Evolutionary conservation across 2,797 vertebrate species (phyloP).

Genomic region (Triplophysa yarkandensis): DNA sequence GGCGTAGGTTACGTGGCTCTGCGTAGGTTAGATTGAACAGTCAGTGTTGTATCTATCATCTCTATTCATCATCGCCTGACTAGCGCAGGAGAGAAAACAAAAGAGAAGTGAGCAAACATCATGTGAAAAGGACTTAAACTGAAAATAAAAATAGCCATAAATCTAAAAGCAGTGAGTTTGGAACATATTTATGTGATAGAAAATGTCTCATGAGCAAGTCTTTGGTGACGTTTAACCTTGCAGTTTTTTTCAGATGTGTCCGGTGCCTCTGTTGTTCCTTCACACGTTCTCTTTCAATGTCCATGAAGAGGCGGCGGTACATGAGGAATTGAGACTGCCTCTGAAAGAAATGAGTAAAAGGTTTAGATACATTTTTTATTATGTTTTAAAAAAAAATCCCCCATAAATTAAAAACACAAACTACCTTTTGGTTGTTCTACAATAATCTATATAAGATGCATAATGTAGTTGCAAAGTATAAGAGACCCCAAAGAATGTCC

Average conservation of each 20-base stretch:
- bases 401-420: not conserved
- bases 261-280: conserved; percentile 79
- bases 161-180: not conserved
- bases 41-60: not conserved
- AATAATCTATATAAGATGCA: not conserved
- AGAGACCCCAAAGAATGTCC: not conserved
- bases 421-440: not conserved
- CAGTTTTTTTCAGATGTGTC: conserved; percentile 78
- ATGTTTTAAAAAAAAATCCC: not conserved
- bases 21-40: not conserved
- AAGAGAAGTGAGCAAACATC: conserved; percentile 15
- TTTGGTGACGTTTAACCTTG: conserved; percentile 69
- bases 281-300: conserved; percentile 81
- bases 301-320: conserved; percentile 84
- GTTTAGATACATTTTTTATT: conserved; percentile 9
- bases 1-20: no score
- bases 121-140: not conserved
- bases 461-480: not conserved
- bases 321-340: conserved; percentile 81
- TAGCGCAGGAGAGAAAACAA: not conserved
- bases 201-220: not conserved
- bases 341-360: conserved; percentile 63
- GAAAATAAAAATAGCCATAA: not conserved
- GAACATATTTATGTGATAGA: not conserved
- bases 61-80: not conserved